Conservation (phyloP, 2,888 invertebrate genomes). For the Geotrupes spiniger region DNA sequence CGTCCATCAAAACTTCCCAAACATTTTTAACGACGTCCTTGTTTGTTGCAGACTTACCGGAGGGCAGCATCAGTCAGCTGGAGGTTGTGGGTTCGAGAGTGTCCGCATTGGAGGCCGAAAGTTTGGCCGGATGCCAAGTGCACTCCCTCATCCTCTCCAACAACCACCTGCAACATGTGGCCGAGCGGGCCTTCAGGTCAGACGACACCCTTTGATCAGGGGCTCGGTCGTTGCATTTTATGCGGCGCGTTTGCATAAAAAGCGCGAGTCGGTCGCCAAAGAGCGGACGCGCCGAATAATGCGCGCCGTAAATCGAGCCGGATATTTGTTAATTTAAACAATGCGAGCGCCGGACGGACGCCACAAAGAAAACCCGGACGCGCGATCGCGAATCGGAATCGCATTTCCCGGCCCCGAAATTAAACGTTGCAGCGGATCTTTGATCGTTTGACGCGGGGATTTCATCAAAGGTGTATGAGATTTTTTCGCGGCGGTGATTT, state of each 20-base stretch:
- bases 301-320: neutral
- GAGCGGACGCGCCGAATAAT: neutral
- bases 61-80: conserved; percentile 75
- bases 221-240: conserved; percentile 2
- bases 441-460: no score
- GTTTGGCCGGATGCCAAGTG: conserved; percentile 70
- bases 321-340: neutral
- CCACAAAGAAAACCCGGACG: no score
- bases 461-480: no score
- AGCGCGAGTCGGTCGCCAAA: neutral
- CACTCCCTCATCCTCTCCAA: conserved; percentile 81
- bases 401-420: no score
- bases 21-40: neutral
- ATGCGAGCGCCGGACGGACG: no score
- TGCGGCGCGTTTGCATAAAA: neutral
- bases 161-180: conserved; percentile 77
- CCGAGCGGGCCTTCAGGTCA: conserved; percentile 78
- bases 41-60: conserved; percentile 69
- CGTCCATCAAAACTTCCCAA: neutral
- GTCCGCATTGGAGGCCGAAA: conserved; percentile 77
- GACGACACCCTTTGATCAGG: conserved; percentile 27
- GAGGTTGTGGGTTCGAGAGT: conserved; percentile 81
- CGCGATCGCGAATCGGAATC: no score
- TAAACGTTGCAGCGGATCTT: no score
- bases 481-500: no score